Evolutionary conservation across 2,888 invertebrate species (phyloP), one percentile per base, ranked within the genome.

Genomic region (Drosophila setosimentum): DNA sequence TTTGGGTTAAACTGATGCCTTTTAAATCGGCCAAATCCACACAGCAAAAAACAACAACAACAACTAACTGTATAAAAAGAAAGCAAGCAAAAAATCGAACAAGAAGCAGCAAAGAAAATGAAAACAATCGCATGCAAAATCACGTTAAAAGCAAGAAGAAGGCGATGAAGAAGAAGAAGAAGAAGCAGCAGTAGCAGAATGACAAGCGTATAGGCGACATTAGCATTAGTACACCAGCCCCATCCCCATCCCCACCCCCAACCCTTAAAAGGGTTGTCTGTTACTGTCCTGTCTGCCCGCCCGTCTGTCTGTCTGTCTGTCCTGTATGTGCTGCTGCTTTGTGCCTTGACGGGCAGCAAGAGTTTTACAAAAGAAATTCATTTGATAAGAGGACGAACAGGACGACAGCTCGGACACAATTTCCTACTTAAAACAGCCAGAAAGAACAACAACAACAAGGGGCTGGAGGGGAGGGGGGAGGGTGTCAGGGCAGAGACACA

Each of bases 391-490:
- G 61, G 11, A 50, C 37, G 27, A 53, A 45, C 64, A 57, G 35
- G 53, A 71, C 72, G 71, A 67, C 81, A 83, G 79, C 85, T 85
- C 69, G 90, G 85, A 85, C 85, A 90, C 89, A 90, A 90, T 85
- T 85, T 85, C 89, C 89, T 90, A 85, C 85, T 85, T 85, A 86
- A 90, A 90, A 89, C 77, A 86, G 73, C 73, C 61, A 78, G 21
- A 62, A 72, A 63, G 59, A 70, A 45, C 67, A 65, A 60, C 66
- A 64, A 71, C 55, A 67, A 27, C 35, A 35, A 35, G 42, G 42
- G 21, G 42, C 11, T 42, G 42, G 11, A 11, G 11, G 8, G 42
- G 11, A 11, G 11, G 8, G 42, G 21, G 29, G 8, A 42, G 21
- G 30, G 60, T 42, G 16, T 16, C 24, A 16, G 13, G 45, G 45